Evolutionary conservation across 2,888 invertebrate species (phyloP).

Genomic region (Drymonia ruficornis): DNA sequence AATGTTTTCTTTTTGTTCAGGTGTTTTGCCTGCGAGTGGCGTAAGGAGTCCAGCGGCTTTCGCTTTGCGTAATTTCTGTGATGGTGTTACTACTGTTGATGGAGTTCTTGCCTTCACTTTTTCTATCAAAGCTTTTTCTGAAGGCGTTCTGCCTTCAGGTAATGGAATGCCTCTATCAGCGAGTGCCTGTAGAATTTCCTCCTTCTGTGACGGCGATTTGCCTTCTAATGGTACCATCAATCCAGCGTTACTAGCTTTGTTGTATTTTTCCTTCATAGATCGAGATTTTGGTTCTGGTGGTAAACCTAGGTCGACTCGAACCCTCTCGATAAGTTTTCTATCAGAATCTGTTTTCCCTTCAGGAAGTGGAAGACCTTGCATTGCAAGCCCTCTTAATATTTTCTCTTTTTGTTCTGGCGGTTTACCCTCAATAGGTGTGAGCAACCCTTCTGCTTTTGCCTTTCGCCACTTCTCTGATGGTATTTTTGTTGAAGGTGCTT

Average conservation of each 20-base stretch:
- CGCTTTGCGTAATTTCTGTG: conserved; percentile 21
- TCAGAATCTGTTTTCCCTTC: conserved; percentile 37
- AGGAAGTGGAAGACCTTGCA: conserved; percentile 35
- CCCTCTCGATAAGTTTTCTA: conserved; percentile 31
- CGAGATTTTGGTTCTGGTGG: conserved; percentile 34
- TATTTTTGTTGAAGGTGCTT: conserved; percentile 1
- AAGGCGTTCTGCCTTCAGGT: conserved; percentile 37
- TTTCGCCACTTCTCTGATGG: conserved; percentile 9
- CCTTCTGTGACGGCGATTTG: conserved; percentile 29
- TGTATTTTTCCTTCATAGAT: conserved; percentile 6
- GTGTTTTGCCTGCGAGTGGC: conserved; percentile 33
- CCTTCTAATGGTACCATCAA: conserved; percentile 27
- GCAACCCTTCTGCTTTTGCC: conserved; percentile 11
- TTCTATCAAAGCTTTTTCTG: conserved; percentile 35
- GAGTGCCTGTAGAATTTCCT: conserved; percentile 28
- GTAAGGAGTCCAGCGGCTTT: conserved; percentile 47
- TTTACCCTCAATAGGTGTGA: conserved; percentile 35
- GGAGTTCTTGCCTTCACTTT: conserved; percentile 20
- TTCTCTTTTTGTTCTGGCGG: conserved; percentile 33
- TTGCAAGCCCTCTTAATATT: conserved; percentile 31
- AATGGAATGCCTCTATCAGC: conserved; percentile 33
- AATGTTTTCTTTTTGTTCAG: conserved; percentile 20
- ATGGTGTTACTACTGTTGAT: not conserved
- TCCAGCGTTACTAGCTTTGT: conserved; percentile 33
- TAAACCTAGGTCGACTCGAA: conserved; percentile 35